Evolutionary conservation across 2,888 invertebrate genomes (phyloP).

Genomic region (Empis livida): DNA sequence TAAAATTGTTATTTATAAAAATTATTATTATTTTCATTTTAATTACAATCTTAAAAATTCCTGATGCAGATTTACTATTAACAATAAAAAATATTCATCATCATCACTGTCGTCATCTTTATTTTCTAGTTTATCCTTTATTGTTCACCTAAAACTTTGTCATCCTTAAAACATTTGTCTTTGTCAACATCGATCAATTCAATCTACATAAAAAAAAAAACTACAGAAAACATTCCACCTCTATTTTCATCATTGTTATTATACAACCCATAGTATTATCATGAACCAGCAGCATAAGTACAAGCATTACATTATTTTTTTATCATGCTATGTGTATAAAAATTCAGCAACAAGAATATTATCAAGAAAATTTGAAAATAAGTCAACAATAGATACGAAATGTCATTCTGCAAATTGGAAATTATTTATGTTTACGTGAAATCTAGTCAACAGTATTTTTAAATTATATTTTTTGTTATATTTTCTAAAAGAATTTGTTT

Average conservation of each 20-base stretch:
- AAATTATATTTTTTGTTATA: no score
- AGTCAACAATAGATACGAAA: conserved; percentile 45
- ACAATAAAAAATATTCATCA: conserved; percentile 16
- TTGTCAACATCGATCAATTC: conserved; percentile 9
- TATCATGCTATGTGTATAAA: conserved; percentile 18
- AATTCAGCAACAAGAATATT: conserved; percentile 19
- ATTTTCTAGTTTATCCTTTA: conserved; percentile 2
- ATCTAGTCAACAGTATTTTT: no score
- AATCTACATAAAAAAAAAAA: conserved; percentile 4
- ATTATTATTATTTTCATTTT: no score
- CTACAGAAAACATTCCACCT: no score
- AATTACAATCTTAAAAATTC: conserved; percentile 17
- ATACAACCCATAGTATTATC: no score
- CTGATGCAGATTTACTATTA: conserved; percentile 19
- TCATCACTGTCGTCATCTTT: conserved; percentile 16
- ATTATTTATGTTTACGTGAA: conserved; percentile 39
- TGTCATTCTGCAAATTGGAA: conserved; percentile 81
- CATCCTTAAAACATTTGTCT: no score
- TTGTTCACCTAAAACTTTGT: no score
- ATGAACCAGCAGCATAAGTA: no score
- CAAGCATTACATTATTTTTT: conserved; percentile 1
- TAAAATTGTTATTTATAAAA: no score
- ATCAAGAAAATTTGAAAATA: conserved; percentile 23
- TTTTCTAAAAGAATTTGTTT: no score
- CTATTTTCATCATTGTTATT: no score